Percentiles rank a stretch among this genome's conserved stretches.
phyloP scores from a whole-genome alignment of 2,797 vertebrate genomes.

The Acipenser oxyrinchus region DNA sequence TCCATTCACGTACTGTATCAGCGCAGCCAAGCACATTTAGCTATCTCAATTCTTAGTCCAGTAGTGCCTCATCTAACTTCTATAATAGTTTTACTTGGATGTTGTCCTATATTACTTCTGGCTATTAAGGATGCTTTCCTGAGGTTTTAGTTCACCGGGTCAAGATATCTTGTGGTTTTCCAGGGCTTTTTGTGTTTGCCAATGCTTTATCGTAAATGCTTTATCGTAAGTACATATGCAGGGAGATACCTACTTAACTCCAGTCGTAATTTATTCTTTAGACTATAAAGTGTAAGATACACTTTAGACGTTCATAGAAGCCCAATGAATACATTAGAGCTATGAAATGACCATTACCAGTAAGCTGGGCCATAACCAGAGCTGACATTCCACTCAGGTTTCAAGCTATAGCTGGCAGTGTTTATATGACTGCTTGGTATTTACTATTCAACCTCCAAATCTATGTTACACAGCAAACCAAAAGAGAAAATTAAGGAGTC shows the following conservation, averaged over 20 bases:
- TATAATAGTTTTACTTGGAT: too few relatives aligned
- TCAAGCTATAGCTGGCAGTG: too few relatives aligned
- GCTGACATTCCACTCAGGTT: too few relatives aligned
- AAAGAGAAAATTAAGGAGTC: too few relatives aligned
- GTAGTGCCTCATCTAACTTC: too few relatives aligned
- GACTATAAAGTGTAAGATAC: slow-evolving; percentile 34
- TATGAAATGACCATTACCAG: slow-evolving; percentile 30
- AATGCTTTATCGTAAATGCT: slow-evolving; percentile 14
- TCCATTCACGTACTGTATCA: too few relatives aligned
- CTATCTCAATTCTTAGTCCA: too few relatives aligned
- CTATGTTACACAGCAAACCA: too few relatives aligned
- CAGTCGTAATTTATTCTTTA: slow-evolving; percentile 31
- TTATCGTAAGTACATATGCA: slow-evolving; percentile 26
- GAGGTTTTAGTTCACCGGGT: background rate
- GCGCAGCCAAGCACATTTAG: too few relatives aligned
- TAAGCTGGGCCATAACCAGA: slow-evolving; percentile 7
- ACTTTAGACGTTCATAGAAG: too few relatives aligned
- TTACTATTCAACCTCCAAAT: too few relatives aligned
- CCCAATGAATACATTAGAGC: slow-evolving; percentile 40
- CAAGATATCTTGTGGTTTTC: background rate
- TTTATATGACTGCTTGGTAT: too few relatives aligned
- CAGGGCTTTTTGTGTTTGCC: slow-evolving; percentile 13
- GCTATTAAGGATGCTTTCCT: background rate
- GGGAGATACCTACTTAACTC: slow-evolving; percentile 24
- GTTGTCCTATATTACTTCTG: background rate